Conservation (phyloP, 2,888 invertebrate genomes). For the Plebejus melissa region DNA sequence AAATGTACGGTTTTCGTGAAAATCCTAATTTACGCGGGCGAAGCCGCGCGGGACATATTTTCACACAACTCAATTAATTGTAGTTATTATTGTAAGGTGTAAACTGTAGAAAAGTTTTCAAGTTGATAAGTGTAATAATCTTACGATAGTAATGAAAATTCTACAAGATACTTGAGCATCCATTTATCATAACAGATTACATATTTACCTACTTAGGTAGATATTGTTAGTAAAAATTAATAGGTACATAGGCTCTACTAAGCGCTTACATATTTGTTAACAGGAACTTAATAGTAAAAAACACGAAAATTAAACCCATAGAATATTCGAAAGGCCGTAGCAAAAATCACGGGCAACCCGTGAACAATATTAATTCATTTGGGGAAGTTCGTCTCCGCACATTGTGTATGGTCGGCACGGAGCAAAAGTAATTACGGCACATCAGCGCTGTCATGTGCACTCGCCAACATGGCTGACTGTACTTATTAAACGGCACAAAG, state of each 20-base stretch:
- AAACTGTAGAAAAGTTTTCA: not conserved
- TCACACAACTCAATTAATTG: not conserved
- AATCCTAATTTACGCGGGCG: too few species aligned
- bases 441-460: constrained; percentile 47
- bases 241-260: too few species aligned
- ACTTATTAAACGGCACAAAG: constrained; percentile 47
- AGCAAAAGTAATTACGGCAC: constrained; percentile 48
- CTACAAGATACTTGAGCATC: too few species aligned
- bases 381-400: constrained; percentile 35
- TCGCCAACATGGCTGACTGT: constrained; percentile 44
- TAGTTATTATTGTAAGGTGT: not conserved
- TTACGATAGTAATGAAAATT: too few species aligned
- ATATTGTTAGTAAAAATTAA: too few species aligned
- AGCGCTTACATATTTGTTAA: too few species aligned
- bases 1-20: too few species aligned
- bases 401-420: constrained; percentile 37
- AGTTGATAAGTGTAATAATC: not conserved
- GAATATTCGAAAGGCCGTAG: not conserved
- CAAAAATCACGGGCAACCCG: not conserved
- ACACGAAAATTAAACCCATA: not conserved
- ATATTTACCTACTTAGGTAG: too few species aligned
- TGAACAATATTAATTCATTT: constrained; percentile 3
- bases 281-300: too few species aligned
- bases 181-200: too few species aligned
- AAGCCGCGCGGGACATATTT: too few species aligned